Base-by-base conservation (phyloP, 2,888 invertebrate genomes). In the Leptura quadrifasciata region DNA sequence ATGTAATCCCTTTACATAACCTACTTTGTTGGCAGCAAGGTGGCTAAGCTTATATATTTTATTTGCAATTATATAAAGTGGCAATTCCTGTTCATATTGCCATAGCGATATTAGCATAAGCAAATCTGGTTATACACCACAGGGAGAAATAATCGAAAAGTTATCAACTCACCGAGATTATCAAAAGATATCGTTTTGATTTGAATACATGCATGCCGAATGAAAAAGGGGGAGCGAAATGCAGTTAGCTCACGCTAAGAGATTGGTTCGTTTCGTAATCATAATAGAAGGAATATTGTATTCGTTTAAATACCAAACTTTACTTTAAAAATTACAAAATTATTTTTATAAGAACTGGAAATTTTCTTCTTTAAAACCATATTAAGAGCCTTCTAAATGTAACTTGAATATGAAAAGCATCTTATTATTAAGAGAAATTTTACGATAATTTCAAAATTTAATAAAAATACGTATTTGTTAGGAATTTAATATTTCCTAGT, bases 141-240 rank as follows among this genome's bases (percentile, higher is more conserved):
- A 72, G 75, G 75, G 65, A 77, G 78, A 77, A 76, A 81, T 82
- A 81, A 82, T 82, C 82, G 82, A 79, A 81, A 78, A 76, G 76
- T 81, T 82, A 80, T 80, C 80, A 76, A 76, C 75, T 81, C 78
- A 75, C 76, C 74, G 76, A 79, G 79, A 82, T 80, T 80, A 78
- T 76, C 75, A 68, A 74, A 77, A 79, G 80, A 81, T 81, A 82
- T 80, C 77, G 77, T 75, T 76, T 79, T 79, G 78, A 82, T 81
- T 80, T 79, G 79, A 81, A 80, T 81, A 79, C 72, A 82, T 80
- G 78, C 74, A 76, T 76, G 61, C 39, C 47, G 35, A 74, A 71
- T 71, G 27, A 47, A 74, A 24, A 31, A 39, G 39, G 76, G 76
- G 70, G 64, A n/a, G 18, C 31, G 5, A 35, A 31, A 61, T 55